phyloP scores from a whole-genome alignment of 2,797 vertebrate species.

The Myotis daubentonii region DNA sequence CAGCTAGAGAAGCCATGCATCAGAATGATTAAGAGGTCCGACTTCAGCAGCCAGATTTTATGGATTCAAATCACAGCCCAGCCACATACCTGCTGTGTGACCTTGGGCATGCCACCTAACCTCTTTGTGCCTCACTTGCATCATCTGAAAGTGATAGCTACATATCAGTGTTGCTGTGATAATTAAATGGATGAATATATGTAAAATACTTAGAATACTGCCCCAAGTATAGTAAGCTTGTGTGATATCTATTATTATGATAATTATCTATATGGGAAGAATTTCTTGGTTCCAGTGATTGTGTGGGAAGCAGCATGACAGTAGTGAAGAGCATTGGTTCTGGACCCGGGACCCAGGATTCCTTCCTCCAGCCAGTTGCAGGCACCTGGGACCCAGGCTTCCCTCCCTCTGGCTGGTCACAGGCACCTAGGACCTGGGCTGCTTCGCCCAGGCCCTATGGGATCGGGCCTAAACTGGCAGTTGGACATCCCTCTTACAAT shows the following conservation, averaged over 20 bases:
- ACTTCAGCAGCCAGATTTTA: background rate
- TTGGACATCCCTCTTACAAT: too few relatives aligned
- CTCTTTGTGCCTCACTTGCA: background rate
- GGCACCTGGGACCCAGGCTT: too few relatives aligned
- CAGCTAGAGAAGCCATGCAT: background rate
- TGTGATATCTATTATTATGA: background rate
- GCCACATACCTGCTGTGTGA: background rate
- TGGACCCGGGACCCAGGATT: background rate
- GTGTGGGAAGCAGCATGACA: background rate
- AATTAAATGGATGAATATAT: background rate
- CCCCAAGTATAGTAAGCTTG: background rate
- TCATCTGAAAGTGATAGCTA: slow-evolving; percentile 5
- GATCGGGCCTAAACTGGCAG: too few relatives aligned
- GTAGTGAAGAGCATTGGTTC: background rate
- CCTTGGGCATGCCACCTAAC: background rate
- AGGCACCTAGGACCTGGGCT: fast-evolving
- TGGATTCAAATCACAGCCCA: background rate
- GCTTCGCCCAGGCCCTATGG: too few relatives aligned
- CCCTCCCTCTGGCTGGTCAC: too few relatives aligned
- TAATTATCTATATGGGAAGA: background rate
- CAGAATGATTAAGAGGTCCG: background rate
- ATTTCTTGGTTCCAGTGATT: background rate
- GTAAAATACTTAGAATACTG: background rate
- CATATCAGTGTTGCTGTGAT: background rate
- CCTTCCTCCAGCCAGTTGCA: too few relatives aligned